Conservation (phyloP, 2,888 invertebrate genomes). For the Tridacna gigas region DNA sequence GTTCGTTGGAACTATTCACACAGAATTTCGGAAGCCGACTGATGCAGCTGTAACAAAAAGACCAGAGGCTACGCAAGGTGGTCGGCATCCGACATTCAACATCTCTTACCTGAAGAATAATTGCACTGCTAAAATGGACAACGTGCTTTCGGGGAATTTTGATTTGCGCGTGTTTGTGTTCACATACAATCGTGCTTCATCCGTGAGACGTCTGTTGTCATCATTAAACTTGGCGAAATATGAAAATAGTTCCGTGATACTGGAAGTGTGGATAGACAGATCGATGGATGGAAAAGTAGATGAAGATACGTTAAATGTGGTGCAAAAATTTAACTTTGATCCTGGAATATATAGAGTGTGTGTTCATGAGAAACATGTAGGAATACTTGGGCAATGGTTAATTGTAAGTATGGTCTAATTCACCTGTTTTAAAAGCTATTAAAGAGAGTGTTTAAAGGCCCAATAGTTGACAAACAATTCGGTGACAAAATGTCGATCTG, state of each 20-base stretch:
- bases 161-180: constrained; percentile 63
- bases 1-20: too few species aligned
- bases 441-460: too few species aligned
- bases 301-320: constrained; percentile 33
- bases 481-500: too few species aligned
- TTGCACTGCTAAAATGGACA: background rate
- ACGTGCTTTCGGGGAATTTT: background rate
- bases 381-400: constrained; percentile 67
- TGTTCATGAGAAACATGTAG: constrained; percentile 58
- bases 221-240: constrained; percentile 57
- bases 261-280: constrained; percentile 69
- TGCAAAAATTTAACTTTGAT: constrained; percentile 46
- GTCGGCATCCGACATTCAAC: constrained; percentile 17
- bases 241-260: constrained; percentile 35
- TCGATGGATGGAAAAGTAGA: constrained; percentile 48
- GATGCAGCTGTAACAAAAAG: too few species aligned
- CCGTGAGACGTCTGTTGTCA: constrained; percentile 49
- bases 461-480: too few species aligned
- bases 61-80: too few species aligned
- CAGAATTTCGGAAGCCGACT: too few species aligned
- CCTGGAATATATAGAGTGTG: constrained; percentile 50
- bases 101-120: background rate
- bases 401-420: constrained; percentile 24
- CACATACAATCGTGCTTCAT: constrained; percentile 52
- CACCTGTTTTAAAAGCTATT: too few species aligned